Conservation (phyloP, 2,888 invertebrate genomes). For the Tetanocera ferruginea region DNA sequence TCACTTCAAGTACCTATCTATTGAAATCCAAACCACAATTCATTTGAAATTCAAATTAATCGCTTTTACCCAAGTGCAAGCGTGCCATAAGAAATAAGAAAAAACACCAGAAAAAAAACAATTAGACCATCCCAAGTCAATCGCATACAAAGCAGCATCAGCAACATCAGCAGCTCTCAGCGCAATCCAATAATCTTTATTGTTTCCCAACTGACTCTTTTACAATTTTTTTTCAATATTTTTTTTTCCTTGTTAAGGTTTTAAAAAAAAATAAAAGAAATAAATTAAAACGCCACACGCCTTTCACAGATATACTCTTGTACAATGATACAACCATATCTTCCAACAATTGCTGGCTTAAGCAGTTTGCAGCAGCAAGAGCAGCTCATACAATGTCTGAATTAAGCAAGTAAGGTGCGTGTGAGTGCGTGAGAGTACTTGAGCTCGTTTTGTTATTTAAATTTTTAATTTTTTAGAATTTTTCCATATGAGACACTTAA, state of each 20-base stretch:
- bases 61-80: constrained; percentile 29
- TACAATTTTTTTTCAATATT: background rate
- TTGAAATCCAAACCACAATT: background rate
- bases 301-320: background rate
- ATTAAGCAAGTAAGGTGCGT: constrained; percentile 6
- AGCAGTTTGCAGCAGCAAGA: background rate
- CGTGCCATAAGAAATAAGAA: constrained; percentile 4
- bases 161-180: background rate
- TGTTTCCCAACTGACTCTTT: constrained; percentile 46
- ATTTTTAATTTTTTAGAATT: too few species aligned
- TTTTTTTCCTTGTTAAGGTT: constrained; percentile 1
- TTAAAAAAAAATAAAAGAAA: background rate
- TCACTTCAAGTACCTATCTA: constrained; percentile 10
- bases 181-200: constrained; percentile 47
- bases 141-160: background rate
- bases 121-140: background rate
- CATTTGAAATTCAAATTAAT: constrained; percentile 37
- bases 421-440: background rate
- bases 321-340: background rate
- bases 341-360: background rate
- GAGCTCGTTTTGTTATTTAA: background rate
- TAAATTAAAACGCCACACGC: constrained; percentile 18
- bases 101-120: background rate
- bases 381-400: background rate
- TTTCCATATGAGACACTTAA: too few species aligned